These are phyloP conservation scores for Cynodonichthys magdalenae DNA, from an alignment of 2,797 vertebrate genomes.

Conservation along the genomic window DNA sequence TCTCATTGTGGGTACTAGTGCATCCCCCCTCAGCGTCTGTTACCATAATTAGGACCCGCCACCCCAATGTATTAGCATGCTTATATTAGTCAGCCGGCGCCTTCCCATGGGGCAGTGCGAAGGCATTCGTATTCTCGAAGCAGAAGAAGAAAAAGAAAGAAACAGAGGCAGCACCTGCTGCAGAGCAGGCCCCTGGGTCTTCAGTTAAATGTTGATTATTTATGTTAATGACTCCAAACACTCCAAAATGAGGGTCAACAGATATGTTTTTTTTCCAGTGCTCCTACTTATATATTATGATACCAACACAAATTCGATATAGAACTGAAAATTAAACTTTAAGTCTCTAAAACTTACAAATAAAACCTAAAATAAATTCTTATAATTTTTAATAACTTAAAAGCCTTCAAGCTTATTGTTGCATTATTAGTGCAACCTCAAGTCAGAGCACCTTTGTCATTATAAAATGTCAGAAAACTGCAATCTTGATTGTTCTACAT, in stretches of 20 bases:
- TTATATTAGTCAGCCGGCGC: conserved; percentile 67
- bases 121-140: conserved; percentile 61
- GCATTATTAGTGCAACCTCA: no score
- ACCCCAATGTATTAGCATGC: conserved; percentile 49
- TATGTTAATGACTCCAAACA: conserved; percentile 65
- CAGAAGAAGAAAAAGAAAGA: conserved; percentile 60
- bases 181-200: conserved; percentile 61
- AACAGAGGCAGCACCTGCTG: conserved; percentile 66
- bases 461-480: no score
- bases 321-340: not conserved
- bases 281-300: not conserved
- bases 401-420: no score
- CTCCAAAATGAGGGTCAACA: conserved; percentile 12
- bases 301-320: not conserved
- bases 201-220: conserved; percentile 74
- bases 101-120: conserved; percentile 68
- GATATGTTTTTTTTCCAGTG: not conserved
- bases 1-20: conserved; percentile 59
- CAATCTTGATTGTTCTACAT: no score
- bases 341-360: no score
- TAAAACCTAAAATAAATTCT: not conserved
- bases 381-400: not conserved
- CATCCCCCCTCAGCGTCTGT: conserved; percentile 67
- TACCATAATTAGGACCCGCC: conserved; percentile 76
- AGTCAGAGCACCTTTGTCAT: no score